Percentiles rank a stretch among this genome's conserved stretches.
Evolutionary conservation across 1,140 invertebrate species (phyloP).

Genomic region (Bombus terrestris): DNA sequence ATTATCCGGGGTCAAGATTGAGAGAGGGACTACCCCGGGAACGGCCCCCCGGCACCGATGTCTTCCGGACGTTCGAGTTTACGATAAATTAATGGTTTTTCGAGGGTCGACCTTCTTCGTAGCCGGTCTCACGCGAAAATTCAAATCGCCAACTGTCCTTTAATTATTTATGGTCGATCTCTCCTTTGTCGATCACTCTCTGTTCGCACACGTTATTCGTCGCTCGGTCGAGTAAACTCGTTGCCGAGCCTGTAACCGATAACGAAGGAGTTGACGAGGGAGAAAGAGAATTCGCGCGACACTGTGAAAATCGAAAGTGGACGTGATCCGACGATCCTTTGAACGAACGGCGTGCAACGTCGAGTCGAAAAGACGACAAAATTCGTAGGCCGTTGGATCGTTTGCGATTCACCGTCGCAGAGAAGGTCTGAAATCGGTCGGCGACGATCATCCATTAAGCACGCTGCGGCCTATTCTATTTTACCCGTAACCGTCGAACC

Average conservation of each 20-base stretch:
- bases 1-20: constrained; percentile 80
- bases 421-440: not conserved
- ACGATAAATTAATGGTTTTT: constrained; percentile 80
- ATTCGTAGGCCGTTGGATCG: too few relatives aligned
- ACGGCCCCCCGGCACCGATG: constrained; percentile 32
- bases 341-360: too few relatives aligned
- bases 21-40: constrained; percentile 45
- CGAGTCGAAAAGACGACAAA: too few relatives aligned
- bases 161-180: constrained; percentile 71
- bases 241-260: too few relatives aligned
- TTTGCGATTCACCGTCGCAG: too few relatives aligned
- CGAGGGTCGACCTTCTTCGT: constrained; percentile 43
- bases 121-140: constrained; percentile 65
- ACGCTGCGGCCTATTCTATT: not conserved
- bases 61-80: constrained; percentile 66
- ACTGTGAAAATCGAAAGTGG: accelerated
- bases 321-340: too few relatives aligned
- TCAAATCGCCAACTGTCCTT: constrained; percentile 63
- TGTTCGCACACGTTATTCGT: too few relatives aligned
- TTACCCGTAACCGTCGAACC: constrained; percentile 29
- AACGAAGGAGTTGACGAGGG: too few relatives aligned
- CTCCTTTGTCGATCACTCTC: not conserved
- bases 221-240: too few relatives aligned
- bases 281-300: too few relatives aligned
- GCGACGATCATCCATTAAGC: constrained; percentile 40